Percentiles rank a stretch among this genome's conserved stretches.
phyloP scores from a whole-genome alignment of 2,113 vertebrate species.

The Leptobrachium leishanense region DNA sequence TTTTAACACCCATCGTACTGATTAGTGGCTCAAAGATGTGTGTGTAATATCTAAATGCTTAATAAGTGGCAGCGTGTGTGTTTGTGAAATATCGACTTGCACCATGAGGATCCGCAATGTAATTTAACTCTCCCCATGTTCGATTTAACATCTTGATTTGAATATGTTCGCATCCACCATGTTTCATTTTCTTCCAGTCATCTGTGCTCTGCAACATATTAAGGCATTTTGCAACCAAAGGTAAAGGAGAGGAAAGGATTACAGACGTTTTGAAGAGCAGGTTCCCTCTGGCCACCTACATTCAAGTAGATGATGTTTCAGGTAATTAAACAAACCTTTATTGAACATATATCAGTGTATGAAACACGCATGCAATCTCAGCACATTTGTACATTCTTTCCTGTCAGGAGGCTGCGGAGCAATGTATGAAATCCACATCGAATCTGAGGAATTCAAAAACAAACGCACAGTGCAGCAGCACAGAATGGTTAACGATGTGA shows the following conservation, averaged over 20 bases:
- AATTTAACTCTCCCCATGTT: no score
- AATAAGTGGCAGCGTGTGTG: no score
- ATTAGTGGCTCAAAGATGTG: no score
- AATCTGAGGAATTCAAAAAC: conserved; percentile 87
- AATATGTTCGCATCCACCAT: no score
- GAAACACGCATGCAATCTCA: no score
- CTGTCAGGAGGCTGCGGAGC: conserved; percentile 87
- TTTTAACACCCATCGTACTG: no score
- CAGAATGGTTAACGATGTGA: conserved; percentile 89
- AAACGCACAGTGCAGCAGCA: conserved; percentile 89
- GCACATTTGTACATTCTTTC: conserved; percentile 10
- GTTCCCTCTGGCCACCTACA: conserved; percentile 78
- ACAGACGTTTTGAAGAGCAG: conserved; percentile 72
- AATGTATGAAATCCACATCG: conserved; percentile 93
- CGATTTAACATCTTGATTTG: no score
- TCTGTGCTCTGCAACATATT: conserved; percentile 42
- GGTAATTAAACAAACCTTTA: conserved; percentile 60
- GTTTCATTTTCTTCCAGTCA: conserved; percentile 31
- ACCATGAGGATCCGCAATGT: no score
- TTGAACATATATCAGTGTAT: no score
- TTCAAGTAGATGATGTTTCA: conserved; percentile 89
- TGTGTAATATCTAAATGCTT: no score
- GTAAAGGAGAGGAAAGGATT: conserved; percentile 79
- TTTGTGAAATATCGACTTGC: no score
- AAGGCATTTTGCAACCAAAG: conserved; percentile 68